Conservation (phyloP, 37 sponge, comb jelly and placozoan species). For the Geodia barretti region DNA sequence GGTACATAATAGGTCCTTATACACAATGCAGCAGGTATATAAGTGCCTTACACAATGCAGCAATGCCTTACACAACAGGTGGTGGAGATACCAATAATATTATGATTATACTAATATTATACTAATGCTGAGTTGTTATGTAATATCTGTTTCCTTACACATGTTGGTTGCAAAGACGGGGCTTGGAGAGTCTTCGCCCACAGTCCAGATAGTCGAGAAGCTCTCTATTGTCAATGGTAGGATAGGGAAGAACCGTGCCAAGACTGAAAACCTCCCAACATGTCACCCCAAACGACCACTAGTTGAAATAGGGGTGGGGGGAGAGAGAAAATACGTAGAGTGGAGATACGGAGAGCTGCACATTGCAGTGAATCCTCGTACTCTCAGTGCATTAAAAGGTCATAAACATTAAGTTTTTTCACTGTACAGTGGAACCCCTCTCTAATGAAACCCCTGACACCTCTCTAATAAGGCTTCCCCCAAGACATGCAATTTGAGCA, state of each 20-base stretch:
- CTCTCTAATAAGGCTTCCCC: neutral
- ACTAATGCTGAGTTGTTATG: no score
- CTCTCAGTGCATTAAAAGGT: no score
- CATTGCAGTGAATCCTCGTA: no score
- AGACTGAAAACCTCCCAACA: slow-evolving; percentile 46
- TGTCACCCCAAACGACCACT: slow-evolving; percentile 50
- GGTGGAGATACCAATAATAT: no score
- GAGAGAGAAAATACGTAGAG: neutral
- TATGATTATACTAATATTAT: no score
- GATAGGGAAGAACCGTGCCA: slow-evolving; percentile 19
- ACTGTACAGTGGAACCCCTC: no score
- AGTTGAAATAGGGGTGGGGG: neutral
- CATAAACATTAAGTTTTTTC: no score
- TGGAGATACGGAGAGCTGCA: neutral
- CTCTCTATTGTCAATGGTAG: slow-evolving; percentile 18
- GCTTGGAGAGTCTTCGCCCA: slow-evolving; percentile 22
- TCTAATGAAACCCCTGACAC: neutral
- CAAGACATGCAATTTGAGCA: neutral
- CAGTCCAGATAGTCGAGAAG: slow-evolving; percentile 21
- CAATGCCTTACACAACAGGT: no score
- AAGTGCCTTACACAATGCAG: no score
- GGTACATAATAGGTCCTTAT: no score
- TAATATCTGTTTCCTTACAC: no score
- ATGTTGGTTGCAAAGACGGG: neutral
- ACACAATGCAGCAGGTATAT: no score